Base-by-base conservation (phyloP, 2,113 vertebrate species). In the Corvus moneduloides region DNA sequence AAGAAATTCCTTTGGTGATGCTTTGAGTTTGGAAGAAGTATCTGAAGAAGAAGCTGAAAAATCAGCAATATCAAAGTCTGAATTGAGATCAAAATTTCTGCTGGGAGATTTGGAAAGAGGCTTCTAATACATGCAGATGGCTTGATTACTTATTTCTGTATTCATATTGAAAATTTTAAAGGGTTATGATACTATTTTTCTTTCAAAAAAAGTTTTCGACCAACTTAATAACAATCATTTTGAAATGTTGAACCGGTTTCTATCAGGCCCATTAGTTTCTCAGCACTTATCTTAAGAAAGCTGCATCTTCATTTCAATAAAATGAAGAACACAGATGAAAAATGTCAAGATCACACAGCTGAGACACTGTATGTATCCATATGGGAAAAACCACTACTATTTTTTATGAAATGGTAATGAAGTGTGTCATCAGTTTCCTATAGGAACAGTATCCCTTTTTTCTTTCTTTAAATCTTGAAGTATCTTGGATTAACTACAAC, bases 1-100 rank as follows among this genome's bases (percentile, higher is more conserved):
- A 96, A 89, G 54, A 94, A 83, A 84, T 51, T 84, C 30, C 56
- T 92, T 76, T 88, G 73, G 23, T 82, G 39, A 58, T 61, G 27
- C 66, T 94, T 93, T 76, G 43, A 10, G 13, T 83, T 89, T 72
- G 56, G 78, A 84, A 87, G 20, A 87, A 85, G 30, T 41, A 41
- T 41, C 12, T 41, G 39, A 41, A 41, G 39, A 41, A 41, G 39
- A 41, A 41, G 39, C 39, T 79, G 63, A 85, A 89, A 87, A 87
- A 49, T 62, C 63, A 87, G 24, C 30, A 91, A 21, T 66, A 62
- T 72, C 32, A 28, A 59, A 82, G 18, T 37, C n/a, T 76, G 67
- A 94, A 94, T 22, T 52, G 16, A 49, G 23, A 79, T 24, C 10
- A 22, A 58, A 55, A 89, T 92, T 83, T 89, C 41, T 67, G 32